phyloP scores from a whole-genome alignment of 2,797 vertebrate species.

The Crenuchus spilurus region DNA sequence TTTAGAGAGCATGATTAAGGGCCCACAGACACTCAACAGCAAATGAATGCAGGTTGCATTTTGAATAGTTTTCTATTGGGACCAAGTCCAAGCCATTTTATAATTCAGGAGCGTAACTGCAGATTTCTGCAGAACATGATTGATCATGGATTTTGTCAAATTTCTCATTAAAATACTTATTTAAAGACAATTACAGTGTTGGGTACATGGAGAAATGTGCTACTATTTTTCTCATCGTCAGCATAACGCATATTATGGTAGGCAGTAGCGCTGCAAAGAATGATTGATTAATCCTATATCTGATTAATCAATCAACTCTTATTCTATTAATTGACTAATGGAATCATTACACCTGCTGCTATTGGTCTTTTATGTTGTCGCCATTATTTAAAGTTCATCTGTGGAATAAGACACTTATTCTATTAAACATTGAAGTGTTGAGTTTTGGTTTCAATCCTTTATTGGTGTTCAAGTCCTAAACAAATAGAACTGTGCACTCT shows the following conservation, averaged over 20 bases:
- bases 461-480: no score
- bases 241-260: background rate
- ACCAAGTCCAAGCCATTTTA: conserved; percentile 8
- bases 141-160: conserved; percentile 5
- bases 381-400: no score
- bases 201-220: background rate
- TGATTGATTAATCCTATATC: no score
- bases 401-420: no score
- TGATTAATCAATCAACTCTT: no score
- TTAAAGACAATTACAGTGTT: background rate
- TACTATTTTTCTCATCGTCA: background rate
- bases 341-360: no score
- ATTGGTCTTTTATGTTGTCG: no score
- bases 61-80: conserved; percentile 42
- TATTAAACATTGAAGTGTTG: no score
- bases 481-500: no score
- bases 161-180: background rate
- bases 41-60: conserved; percentile 40
- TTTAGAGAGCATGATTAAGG: conserved; percentile 58
- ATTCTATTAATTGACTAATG: no score
- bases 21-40: conserved; percentile 38
- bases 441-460: no score
- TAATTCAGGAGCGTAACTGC: conserved; percentile 17
- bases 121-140: conserved; percentile 20
- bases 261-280: no score